Base-by-base conservation (phyloP, 2,888 invertebrate species). In the Volucella inflata region DNA sequence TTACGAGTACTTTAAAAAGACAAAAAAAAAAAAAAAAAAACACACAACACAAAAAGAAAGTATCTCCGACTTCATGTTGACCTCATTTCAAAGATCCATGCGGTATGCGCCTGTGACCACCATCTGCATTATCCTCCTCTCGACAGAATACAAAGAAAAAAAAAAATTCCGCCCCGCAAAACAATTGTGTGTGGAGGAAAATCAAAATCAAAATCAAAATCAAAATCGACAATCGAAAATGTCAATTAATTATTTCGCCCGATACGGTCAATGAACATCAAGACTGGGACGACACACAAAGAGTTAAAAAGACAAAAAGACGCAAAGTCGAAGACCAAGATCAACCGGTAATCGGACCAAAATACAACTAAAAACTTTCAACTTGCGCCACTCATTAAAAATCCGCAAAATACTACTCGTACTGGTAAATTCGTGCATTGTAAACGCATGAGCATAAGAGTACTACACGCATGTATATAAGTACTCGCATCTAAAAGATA, bases 231-330 rank as follows among this genome's bases (percentile, higher is more conserved):
- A 30, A 30, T 30, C 30, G 30, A 80, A 84, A 85, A 74, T 64
- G 85, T 85, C 85, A 85, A 72, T 85, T 85, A 85, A 85, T 85
- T 85, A 85, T 76, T 81, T 85, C 72, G 72, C 85, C 76, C 65
- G 72, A 77, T 77, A 64, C 81, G 81, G 85, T 68, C 85, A 80
- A 36, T 67, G 62, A 46, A 65, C 78, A 74, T 68, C 71, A 71
- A 6, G 30, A 30, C 30, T 30, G 30, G 30, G 59, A 60, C 48
- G 30, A 67, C 42, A 38, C 48, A 50, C 50, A 71, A 57, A 48
- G n/a, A 2, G n/a, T 21, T n/a, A 16, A 36, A 16, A 55, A 38
- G 55, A 68, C 46, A 62, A 48, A 68, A 53, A 67, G 51, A 48
- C 38, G 48, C 17, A 4, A 0, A 55, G 51, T 10, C 21, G 4